These are phyloP conservation scores for Gadopsis marmoratus DNA, from an alignment of 2,797 vertebrate genomes.

Conservation along the genomic window DNA sequence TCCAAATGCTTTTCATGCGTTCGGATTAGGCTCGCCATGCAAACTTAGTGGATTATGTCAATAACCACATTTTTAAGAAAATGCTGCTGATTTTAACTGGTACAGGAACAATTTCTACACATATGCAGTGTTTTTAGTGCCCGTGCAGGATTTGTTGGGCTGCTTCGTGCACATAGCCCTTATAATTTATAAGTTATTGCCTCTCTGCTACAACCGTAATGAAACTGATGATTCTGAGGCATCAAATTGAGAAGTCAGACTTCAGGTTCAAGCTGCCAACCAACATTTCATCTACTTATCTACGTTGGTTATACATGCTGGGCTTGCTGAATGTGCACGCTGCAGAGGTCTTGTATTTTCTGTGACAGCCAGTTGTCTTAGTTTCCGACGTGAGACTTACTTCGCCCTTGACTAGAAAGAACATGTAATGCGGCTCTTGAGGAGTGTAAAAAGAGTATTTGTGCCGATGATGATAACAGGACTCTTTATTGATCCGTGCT, in stretches of 20 bases:
- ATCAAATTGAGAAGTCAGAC: not conserved
- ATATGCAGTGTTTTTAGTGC: not conserved
- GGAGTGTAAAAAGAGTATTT: not conserved
- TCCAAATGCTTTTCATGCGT: not conserved
- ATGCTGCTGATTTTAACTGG: not conserved
- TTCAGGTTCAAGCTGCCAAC: not conserved
- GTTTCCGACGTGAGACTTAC: no score
- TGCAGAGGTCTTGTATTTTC: not conserved
- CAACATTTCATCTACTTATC: no score
- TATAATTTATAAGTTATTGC: not conserved
- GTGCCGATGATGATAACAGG: conserved; percentile 42
- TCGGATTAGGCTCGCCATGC: not conserved
- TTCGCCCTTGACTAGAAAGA: conserved; percentile 27
- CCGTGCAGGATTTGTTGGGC: not conserved
- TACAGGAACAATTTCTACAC: not conserved
- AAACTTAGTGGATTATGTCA: not conserved
- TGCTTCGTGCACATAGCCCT: not conserved
- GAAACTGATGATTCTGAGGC: not conserved
- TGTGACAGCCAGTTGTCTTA: not conserved
- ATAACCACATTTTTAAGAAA: not conserved
- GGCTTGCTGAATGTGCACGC: not conserved
- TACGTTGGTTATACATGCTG: not conserved
- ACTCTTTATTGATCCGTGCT: conserved; percentile 34
- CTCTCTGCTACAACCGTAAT: not conserved
- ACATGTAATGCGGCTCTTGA: not conserved